Conservation (phyloP, 2,888 invertebrate species). For the Boloria euphrosyne region DNA sequence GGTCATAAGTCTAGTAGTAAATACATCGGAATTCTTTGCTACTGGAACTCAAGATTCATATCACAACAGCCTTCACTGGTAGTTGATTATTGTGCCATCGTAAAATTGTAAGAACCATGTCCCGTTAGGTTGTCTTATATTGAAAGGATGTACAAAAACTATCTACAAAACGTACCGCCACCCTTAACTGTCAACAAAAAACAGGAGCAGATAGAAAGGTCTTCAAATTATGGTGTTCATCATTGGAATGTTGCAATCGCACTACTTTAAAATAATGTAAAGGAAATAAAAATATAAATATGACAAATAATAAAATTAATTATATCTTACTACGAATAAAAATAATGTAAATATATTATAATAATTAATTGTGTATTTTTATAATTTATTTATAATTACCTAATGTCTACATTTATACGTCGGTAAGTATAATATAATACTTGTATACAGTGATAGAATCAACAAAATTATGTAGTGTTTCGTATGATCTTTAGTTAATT, state of each 20-base stretch:
- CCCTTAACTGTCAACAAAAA: conserved; percentile 66
- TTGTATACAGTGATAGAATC: no score
- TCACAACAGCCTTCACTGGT: conserved; percentile 28
- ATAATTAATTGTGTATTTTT: no score
- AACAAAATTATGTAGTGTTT: no score
- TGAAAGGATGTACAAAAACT: conserved; percentile 64
- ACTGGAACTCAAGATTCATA: conserved; percentile 30
- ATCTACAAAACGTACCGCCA: conserved; percentile 65
- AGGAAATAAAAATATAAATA: background rate
- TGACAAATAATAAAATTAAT: no score
- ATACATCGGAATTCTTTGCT: conserved; percentile 22
- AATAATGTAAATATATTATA: no score
- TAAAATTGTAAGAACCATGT: conserved; percentile 45
- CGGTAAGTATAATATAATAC: no score
- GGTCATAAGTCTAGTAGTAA: background rate
- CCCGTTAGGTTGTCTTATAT: conserved; percentile 78
- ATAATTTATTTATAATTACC: no score
- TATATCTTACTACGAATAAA: no score
- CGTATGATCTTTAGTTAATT: no score
- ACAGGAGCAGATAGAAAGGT: conserved; percentile 76
- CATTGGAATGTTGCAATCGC: conserved; percentile 77
- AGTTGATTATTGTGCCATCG: conserved; percentile 32
- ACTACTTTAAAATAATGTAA: conserved; percentile 46
- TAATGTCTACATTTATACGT: no score
- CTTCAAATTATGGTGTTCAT: conserved; percentile 75